Percentiles rank a stretch among this genome's conserved stretches.
Conservation (phyloP, 1,140 invertebrate genomes). For the Popillia japonica region DNA sequence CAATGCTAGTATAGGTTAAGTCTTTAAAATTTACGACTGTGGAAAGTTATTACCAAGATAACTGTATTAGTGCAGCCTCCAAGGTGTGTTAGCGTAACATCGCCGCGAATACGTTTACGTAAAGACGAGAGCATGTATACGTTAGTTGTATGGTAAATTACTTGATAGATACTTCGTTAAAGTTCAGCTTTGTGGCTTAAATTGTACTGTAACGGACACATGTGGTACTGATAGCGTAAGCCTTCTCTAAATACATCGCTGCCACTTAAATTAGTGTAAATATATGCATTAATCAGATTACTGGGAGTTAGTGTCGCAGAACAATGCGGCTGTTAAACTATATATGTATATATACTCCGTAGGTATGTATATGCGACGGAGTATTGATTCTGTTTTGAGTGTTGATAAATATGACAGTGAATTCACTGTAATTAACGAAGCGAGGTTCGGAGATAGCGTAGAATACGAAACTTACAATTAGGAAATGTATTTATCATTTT, state of each 20-base stretch:
- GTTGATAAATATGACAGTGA: not conserved
- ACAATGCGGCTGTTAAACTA: not conserved
- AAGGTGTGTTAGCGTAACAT: not conserved
- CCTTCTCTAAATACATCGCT: slow-evolving; percentile 1
- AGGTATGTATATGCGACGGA: not conserved
- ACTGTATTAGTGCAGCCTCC: not conserved
- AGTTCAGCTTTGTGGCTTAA: not conserved
- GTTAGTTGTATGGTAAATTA: not conserved
- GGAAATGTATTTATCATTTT: no score
- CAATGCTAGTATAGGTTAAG: slow-evolving; percentile 3
- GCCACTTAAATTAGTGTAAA: slow-evolving; percentile 11
- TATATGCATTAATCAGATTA: slow-evolving; percentile 14
- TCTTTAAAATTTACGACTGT: slow-evolving; percentile 31
- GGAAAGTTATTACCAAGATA: slow-evolving; percentile 17
- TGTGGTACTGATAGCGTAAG: not conserved
- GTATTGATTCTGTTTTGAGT: not conserved
- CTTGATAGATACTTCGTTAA: not conserved
- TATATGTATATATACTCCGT: no score
- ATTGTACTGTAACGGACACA: not conserved
- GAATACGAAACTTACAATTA: no score
- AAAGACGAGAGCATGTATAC: not conserved
- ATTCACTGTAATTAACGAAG: not conserved
- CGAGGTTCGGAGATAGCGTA: not conserved
- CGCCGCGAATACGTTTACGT: not conserved
- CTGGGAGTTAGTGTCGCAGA: not conserved